Percentiles rank a stretch among this genome's conserved stretches.
These are phyloP conservation scores for Heliconius himera DNA, from an alignment of 1,140 invertebrate species.

Conservation along the genomic window DNA sequence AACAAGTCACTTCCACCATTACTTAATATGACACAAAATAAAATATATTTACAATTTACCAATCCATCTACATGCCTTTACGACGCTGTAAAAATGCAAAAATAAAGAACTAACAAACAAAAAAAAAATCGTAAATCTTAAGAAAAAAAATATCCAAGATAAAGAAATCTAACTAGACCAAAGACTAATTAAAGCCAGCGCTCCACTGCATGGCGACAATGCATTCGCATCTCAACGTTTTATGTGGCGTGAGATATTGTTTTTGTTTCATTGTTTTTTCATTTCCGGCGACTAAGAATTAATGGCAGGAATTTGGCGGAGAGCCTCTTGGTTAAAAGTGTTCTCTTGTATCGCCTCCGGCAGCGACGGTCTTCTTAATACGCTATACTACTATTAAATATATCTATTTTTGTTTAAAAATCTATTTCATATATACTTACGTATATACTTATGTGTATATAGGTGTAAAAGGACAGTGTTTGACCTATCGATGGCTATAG, in stretches of 20 bases:
- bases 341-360: slow-evolving; percentile 30
- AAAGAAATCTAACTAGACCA: slow-evolving; percentile 7
- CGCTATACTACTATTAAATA: background rate
- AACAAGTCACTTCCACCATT: no score
- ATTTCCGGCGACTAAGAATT: slow-evolving; percentile 38
- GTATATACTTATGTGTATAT: no score
- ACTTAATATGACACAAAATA: no score
- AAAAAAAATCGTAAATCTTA: background rate
- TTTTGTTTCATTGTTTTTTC: slow-evolving; percentile 25
- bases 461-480: no score
- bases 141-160: slow-evolving; percentile 5
- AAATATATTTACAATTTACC: no score
- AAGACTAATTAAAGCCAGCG: background rate
- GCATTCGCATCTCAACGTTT: slow-evolving; percentile 2
- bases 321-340: slow-evolving; percentile 33
- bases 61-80: no score
- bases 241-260: slow-evolving; percentile 15
- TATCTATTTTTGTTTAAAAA: background rate
- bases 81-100: no score
- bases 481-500: background rate
- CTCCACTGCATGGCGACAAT: background rate
- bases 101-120: background rate
- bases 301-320: slow-evolving; percentile 43
- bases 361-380: background rate
- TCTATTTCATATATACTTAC: background rate